Evolutionary conservation across 2,797 vertebrate genomes (phyloP).

Genomic region (Bovichtus diacanthus): DNA sequence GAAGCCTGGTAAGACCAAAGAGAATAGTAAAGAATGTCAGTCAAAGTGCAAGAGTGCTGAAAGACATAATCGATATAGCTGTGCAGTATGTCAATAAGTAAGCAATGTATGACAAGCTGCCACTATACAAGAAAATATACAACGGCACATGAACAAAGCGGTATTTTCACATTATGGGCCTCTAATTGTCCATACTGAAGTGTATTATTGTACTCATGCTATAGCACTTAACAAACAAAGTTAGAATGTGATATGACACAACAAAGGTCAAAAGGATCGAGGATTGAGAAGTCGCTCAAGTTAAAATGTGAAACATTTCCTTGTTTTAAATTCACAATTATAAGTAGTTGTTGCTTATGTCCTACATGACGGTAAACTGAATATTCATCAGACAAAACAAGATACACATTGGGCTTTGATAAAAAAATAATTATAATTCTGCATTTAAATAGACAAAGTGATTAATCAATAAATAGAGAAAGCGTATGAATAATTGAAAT

Average conservation of each 20-base stretch:
- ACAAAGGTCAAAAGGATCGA: neutral
- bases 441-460: neutral
- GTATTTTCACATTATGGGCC: neutral
- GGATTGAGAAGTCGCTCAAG: neutral
- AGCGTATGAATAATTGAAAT: neutral
- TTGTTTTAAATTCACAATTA: neutral
- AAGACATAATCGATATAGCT: conserved; percentile 2
- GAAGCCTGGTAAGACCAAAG: conserved; percentile 30
- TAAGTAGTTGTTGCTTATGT: neutral
- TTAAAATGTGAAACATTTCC: neutral
- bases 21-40: conserved; percentile 18
- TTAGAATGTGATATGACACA: neutral
- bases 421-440: too few relatives aligned
- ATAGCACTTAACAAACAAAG: neutral
- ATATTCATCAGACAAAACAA: neutral
- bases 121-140: neutral
- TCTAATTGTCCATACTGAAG: neutral
- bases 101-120: conserved; percentile 4
- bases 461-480: neutral
- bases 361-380: neutral
- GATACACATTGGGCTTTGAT: neutral
- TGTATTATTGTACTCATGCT: neutral
- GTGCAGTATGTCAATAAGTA: neutral
- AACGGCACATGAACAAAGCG: neutral
- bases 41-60: conserved; percentile 2